Conservation (phyloP, 2,797 vertebrate species). For the Enteromius thamalakanensis region DNA sequence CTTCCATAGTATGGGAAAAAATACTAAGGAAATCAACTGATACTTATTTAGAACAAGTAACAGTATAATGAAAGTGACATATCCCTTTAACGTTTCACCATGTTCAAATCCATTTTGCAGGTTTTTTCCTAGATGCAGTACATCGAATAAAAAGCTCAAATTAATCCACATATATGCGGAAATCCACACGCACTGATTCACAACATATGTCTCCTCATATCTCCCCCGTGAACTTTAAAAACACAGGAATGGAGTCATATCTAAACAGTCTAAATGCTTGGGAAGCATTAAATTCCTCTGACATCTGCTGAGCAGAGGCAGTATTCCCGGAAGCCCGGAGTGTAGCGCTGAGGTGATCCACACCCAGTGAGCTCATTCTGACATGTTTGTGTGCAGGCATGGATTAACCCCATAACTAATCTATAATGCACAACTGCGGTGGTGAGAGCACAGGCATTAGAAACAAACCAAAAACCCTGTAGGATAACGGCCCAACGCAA, state of each 20-base stretch:
- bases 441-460: neutral
- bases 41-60: neutral
- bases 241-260: slow-evolving; percentile 26
- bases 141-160: neutral
- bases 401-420: slow-evolving; percentile 29
- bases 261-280: slow-evolving; percentile 52
- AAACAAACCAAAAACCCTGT: slow-evolving; percentile 18
- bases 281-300: slow-evolving; percentile 56
- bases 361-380: slow-evolving; percentile 32
- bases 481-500: slow-evolving; percentile 27
- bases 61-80: neutral
- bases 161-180: neutral
- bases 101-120: neutral
- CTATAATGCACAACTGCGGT: slow-evolving; percentile 7
- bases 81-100: neutral
- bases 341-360: slow-evolving; percentile 27
- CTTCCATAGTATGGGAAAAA: no score
- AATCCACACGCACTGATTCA: slow-evolving; percentile 2
- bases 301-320: slow-evolving; percentile 46
- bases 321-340: slow-evolving; percentile 36
- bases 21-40: neutral
- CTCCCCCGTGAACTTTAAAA: neutral
- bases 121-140: no score
- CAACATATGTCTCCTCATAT: neutral
- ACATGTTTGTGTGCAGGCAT: slow-evolving; percentile 23